phyloP scores from a whole-genome alignment of 1,140 invertebrate genomes.

The Coboldia fuscipes region DNA sequence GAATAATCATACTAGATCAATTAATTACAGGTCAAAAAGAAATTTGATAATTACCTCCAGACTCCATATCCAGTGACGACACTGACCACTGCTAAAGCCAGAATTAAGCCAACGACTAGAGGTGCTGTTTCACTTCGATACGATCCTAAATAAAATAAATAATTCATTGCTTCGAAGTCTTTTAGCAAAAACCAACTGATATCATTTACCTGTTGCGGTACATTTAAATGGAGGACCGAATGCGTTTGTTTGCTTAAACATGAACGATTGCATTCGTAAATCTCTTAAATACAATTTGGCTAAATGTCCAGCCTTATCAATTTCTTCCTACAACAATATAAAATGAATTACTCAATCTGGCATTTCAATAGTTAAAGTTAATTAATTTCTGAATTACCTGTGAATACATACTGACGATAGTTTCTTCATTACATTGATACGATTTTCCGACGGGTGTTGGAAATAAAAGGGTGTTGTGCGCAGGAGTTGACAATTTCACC shows the following conservation, averaged over 20 bases:
- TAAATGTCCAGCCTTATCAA: constrained; percentile 22
- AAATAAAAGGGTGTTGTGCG: constrained; percentile 40
- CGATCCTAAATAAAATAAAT: constrained; percentile 3
- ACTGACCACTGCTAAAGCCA: constrained; percentile 54
- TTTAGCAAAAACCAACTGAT: neutral
- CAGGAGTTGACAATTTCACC: constrained; percentile 29
- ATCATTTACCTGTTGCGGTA: constrained; percentile 19
- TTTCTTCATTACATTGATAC: constrained; percentile 47
- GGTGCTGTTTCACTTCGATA: constrained; percentile 64
- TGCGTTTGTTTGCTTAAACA: constrained; percentile 31
- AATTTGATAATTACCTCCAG: constrained; percentile 13
- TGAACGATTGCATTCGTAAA: constrained; percentile 32
- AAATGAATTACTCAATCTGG: neutral
- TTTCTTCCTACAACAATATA: constrained; percentile 8
- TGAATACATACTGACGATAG: constrained; percentile 17
- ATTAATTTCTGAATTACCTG: constrained; percentile 7
- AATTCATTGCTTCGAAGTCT: neutral
- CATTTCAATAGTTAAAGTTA: neutral
- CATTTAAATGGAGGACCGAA: constrained; percentile 32
- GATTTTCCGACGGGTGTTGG: constrained; percentile 70
- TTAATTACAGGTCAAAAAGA: neutral
- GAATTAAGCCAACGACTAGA: constrained; percentile 64
- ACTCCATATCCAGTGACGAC: constrained; percentile 68
- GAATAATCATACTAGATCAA: neutral
- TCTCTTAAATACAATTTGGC: constrained; percentile 30